These are phyloP conservation scores for Ichneumon xanthorius DNA, from an alignment of 2,888 invertebrate species.

Conservation along the genomic window DNA sequence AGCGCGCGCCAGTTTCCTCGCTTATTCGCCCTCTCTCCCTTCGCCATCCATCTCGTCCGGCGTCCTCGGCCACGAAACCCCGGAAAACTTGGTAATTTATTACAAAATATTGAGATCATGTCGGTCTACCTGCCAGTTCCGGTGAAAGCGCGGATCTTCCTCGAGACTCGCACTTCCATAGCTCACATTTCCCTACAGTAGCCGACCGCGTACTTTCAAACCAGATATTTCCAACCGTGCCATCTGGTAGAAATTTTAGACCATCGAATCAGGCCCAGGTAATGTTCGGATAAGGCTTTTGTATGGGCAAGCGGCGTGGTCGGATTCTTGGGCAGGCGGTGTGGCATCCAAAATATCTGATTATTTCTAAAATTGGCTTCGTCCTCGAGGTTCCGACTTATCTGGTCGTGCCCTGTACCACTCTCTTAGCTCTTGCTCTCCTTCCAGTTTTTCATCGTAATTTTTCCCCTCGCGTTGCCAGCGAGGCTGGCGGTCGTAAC, in stretches of 20 bases:
- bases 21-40: constrained; percentile 22
- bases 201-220: neutral
- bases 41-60: constrained; percentile 47
- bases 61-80: constrained; percentile 28
- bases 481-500: neutral
- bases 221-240: neutral
- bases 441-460: neutral
- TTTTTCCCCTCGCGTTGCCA: neutral
- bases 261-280: neutral
- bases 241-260: neutral
- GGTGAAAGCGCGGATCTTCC: neutral
- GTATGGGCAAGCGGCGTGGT: neutral
- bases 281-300: neutral
- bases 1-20: constrained; percentile 38
- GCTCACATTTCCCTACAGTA: constrained; percentile 6
- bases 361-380: neutral
- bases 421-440: neutral
- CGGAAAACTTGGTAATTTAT: constrained; percentile 75
- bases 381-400: neutral
- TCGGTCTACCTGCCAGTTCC: constrained; percentile 49
- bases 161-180: neutral
- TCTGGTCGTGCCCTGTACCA: neutral
- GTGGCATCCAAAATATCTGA: neutral
- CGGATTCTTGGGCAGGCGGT: too few relatives aligned
- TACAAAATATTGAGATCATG: constrained; percentile 75